Conservation (phyloP, 1,140 invertebrate genomes). For the Bombus waltoni region DNA sequence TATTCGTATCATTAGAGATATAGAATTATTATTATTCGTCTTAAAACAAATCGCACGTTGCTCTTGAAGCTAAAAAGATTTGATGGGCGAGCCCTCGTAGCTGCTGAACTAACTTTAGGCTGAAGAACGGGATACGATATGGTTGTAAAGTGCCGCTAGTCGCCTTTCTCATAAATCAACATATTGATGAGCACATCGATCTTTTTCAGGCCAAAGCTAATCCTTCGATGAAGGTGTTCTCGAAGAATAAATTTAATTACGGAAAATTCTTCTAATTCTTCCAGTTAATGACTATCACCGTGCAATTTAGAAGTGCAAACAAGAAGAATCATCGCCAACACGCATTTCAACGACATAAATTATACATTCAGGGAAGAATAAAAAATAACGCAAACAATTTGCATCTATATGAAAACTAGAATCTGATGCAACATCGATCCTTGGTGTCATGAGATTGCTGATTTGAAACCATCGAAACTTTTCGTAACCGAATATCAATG, state of each 20-base stretch:
- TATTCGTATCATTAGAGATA: not conserved
- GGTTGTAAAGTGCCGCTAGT: constrained; percentile 30
- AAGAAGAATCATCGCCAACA: not conserved
- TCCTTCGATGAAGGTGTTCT: not conserved
- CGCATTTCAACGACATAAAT: constrained; percentile 60
- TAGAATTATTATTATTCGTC: constrained; percentile 13
- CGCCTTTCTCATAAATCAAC: constrained; percentile 13
- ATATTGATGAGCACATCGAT: not conserved
- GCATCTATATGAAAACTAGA: constrained; percentile 77
- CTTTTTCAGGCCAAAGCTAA: not conserved
- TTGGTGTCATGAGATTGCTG: constrained; percentile 68
- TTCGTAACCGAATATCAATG: not conserved
- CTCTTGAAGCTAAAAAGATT: not conserved
- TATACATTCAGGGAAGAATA: constrained; percentile 70
- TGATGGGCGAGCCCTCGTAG: not conserved
- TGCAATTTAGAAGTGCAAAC: constrained; percentile 1
- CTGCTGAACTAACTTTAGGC: constrained; percentile 52
- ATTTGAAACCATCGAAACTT: constrained; percentile 12
- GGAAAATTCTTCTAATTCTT: not conserved
- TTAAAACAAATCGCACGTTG: constrained; percentile 27
- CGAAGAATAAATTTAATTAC: not conserved
- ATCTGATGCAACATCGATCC: constrained; percentile 77
- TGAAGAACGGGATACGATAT: constrained; percentile 46
- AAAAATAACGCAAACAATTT: constrained; percentile 59
- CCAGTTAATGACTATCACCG: not conserved